These are phyloP conservation scores for Papilio dardanus DNA, from an alignment of 1,140 invertebrate genomes.

Conservation along the genomic window DNA sequence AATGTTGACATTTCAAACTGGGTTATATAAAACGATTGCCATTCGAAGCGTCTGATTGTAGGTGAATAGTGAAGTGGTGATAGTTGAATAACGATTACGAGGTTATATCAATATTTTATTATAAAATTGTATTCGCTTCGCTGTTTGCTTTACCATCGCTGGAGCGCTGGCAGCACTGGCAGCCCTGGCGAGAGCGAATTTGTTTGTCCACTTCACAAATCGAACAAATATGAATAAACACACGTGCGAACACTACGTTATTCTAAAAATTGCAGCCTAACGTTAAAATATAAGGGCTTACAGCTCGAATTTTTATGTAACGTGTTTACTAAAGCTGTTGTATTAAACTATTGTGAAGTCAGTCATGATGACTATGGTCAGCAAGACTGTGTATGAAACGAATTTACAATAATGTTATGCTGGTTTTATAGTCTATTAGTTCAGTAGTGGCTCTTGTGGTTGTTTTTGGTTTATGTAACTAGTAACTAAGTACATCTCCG, in stretches of 20 bases:
- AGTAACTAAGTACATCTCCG: slow-evolving; percentile 9
- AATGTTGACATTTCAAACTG: neutral
- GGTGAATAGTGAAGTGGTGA: neutral
- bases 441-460: too few relatives aligned
- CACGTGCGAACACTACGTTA: slow-evolving; percentile 7
- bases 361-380: too few relatives aligned
- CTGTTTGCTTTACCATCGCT: slow-evolving; percentile 6
- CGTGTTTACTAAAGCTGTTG: too few relatives aligned
- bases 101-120: slow-evolving; percentile 19
- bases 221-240: slow-evolving; percentile 12
- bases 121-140: slow-evolving; percentile 11
- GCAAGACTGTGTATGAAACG: too few relatives aligned
- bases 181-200: slow-evolving; percentile 1
- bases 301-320: too few relatives aligned
- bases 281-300: neutral
- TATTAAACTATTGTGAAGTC: too few relatives aligned
- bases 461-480: too few relatives aligned
- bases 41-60: neutral
- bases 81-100: slow-evolving; percentile 18
- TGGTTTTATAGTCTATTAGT: too few relatives aligned
- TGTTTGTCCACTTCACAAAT: slow-evolving; percentile 17
- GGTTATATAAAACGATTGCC: neutral
- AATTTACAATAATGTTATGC: too few relatives aligned
- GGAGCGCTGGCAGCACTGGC: slow-evolving; percentile 8
- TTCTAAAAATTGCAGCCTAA: slow-evolving; percentile 16